Evolutionary conservation across 2,113 vertebrate genomes (phyloP), one percentile per base, ranked within the genome.

Genomic region (Dicaeum eximium): DNA sequence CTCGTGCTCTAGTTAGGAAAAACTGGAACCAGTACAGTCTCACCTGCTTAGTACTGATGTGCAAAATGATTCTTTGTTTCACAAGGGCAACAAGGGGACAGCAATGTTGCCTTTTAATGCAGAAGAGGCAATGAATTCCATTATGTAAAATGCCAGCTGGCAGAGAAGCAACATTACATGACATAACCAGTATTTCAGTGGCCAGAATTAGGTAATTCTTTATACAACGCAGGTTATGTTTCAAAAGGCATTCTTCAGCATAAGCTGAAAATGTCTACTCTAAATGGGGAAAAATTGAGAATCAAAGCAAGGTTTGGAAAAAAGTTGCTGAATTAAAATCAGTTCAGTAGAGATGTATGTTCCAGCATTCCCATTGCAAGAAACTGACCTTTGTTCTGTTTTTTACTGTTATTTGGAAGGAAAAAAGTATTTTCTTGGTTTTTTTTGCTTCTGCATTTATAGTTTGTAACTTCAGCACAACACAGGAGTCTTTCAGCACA

Each of bases 361-460:
- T 57, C 25, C 25, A 85, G 35, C 37, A 47, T 54, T 78, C 8
- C 19, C 22, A 13, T 7, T 33, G 4, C 62, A 62, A 80, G 44
- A 78, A 50, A 62, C 4, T 35, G 19, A 56, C 6, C 7, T 64
- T 75, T 0, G 0, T 38, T 65, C 30, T 2, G 3, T 45, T 65
- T 66, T 74, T 84, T 73, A 70, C 21, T 54, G 15, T 11, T 58
- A 51, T 44, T 51, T 1, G 0, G 15, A 37, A 61, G 14, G 24
- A 56, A 73, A 58, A 57, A 27, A 4, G 42, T 14, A 21, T 22
- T n/a, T 21, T 57, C 25, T 77, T 70, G 25, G 7, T 88, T 85
- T 83, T 85, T 83, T 88, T 45, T 66, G 13, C 17, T 73, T 73
- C 75, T 64, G 20, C 30, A n/a, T 54, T 69, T 65, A 11, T 42